Base-by-base conservation (phyloP, 2,113 vertebrate species). In the Paralichthys olivaceus region DNA sequence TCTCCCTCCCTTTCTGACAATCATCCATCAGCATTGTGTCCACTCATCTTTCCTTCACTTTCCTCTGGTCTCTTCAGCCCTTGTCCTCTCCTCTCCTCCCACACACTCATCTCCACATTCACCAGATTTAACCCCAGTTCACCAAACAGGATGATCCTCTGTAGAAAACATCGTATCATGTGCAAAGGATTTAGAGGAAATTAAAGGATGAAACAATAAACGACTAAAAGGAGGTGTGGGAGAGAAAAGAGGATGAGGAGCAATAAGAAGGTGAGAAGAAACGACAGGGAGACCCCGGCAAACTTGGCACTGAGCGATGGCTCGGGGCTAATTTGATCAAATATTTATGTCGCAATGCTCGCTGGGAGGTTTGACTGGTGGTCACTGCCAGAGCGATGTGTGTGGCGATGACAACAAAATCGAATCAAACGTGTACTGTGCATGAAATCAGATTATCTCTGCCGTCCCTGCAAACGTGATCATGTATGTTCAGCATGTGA, bases 311-410 rank as follows among this genome's bases (percentile, higher is more conserved):
- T 55, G 66, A 79, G 58, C 15, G 40, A 79, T 75, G 69, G 17
- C 22, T 81, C 47, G 12, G 43, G 34, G 63, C 54, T 72, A 65
- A 77, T 70, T 72, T 43, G 47, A 76, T 92, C 20, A 85, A 88
- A 90, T 56, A 89, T 87, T 84, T 13, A 91, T 81, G 77, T 56
- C 2, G 22, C 65, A 79, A 15, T 79, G 73, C 74, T 22, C 51
- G 59, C 63, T 73, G 63, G 73, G 60, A 79, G 78, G 49, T 72
- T 40, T 63, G 45, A 66, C 63, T 67, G 61, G 37, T 71, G 55
- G 25, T 71, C 45, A 65, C 22, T 81, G 67, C 49, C 26, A 28
- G 40, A 14, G 15, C 53, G 61, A 5, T 55, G 49, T 6, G 37
- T 65, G 65, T 64, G 17, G 45, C 11, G 12, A 40, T 40, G 37